Base-by-base conservation (phyloP, 1,140 invertebrate species). In the Meloidogyne floridensis region DNA sequence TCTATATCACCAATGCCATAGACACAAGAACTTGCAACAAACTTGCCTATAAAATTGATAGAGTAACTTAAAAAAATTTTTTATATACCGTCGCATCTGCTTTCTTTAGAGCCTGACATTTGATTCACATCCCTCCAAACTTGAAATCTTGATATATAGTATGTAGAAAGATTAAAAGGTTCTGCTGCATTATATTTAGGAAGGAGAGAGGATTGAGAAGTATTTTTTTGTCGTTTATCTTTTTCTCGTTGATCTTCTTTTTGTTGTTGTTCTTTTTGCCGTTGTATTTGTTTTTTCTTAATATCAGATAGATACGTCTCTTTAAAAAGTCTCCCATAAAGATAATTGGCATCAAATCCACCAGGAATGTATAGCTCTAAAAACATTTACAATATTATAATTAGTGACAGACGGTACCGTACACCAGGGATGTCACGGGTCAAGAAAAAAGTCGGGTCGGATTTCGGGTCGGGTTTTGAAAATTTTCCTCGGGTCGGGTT, bases 1-100 rank as follows among this genome's bases (percentile, higher is more conserved):
- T 83, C 77, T 9, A 88, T 53, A 74, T 89, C 88, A 13, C 82
- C 83, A 4, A 89, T 76, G 2, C 87, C 87, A 72, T 81, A 88
- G 20, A 89, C 88, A 76, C 87, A 88, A 15, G 87, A 88, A 18
- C 42, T 65, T 65, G 47, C 43, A 43, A 79, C 80, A 13, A 79
- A 78, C 82, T 87, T 87, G n/a, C 86, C 86, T 65, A 47, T 32
- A 59, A 59, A 59, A 65, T 65, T 59, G n/a, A 65, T 4, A n/a
- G 5, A 13, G 3, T 59, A 15, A 3, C 5, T 13, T 54, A 15
- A 5, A 6, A 51, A 32, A 54, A 11, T 5, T 18, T 43, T 71
- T 75, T n/a, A 56, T n/a, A n/a, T 72, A 73, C 76, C 53, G 7
- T 77, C 43, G 11, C 72, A 74, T 43, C n/a, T 72, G 2, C 11